phyloP scores from a whole-genome alignment of 2,888 invertebrate species.

The Chydorus sphaericus region DNA sequence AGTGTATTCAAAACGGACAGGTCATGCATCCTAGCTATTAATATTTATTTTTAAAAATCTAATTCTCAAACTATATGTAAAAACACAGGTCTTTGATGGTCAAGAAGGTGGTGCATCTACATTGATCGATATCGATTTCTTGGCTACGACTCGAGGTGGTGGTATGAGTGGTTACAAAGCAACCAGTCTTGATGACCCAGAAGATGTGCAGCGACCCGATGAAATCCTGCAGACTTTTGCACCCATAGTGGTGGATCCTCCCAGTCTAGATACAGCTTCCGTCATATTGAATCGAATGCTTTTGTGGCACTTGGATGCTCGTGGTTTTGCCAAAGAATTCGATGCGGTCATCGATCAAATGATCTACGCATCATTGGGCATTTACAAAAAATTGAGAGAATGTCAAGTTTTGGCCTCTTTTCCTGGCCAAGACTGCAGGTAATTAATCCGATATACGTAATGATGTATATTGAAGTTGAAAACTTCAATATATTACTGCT shows the following conservation, averaged over 20 bases:
- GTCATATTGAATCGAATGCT: conserved; percentile 80
- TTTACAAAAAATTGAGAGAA: conserved; percentile 50
- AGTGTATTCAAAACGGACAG: conserved; percentile 2
- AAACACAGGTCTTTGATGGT: background rate
- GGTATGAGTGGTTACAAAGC: conserved; percentile 69
- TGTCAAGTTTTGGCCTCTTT: background rate
- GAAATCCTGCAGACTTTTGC: conserved; percentile 52
- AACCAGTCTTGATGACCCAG: conserved; percentile 54
- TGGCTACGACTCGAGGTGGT: conserved; percentile 63
- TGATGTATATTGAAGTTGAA: too few species aligned
- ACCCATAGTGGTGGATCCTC: background rate
- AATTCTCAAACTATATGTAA: background rate
- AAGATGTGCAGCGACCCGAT: conserved; percentile 67
- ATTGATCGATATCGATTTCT: conserved; percentile 27
- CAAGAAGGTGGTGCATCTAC: background rate
- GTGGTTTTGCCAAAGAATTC: conserved; percentile 87
- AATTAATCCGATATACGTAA: too few species aligned
- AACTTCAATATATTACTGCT: too few species aligned
- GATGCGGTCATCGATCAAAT: conserved; percentile 82
- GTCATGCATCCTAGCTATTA: background rate
- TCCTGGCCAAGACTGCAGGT: background rate
- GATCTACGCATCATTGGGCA: conserved; percentile 66
- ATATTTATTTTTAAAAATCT: background rate
- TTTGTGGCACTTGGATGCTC: conserved; percentile 87
- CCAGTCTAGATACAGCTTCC: background rate